Evolutionary conservation across 2,113 vertebrate genomes (phyloP), one percentile per base, ranked within the genome.

Genomic region (Siphamia tubifer): DNA sequence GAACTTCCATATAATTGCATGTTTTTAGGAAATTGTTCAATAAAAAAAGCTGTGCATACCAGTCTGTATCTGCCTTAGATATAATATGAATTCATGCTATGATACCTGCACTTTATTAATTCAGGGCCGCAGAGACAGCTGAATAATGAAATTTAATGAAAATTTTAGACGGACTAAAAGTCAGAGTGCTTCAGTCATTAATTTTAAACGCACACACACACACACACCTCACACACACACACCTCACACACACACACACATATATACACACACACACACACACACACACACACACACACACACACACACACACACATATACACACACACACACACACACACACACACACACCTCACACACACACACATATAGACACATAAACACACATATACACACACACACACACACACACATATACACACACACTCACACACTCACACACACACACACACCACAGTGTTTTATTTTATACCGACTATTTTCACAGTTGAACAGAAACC

Each of bases 71-170:
- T 0, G 11, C 68, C 78, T 86, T 63, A 48, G 53, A 77, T 34
- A 74, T 84, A 77, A 87, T 90, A 87, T 88, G 84, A 87, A 89
- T 90, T 89, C 87, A 86, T 68, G 70, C 80, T 78, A 54, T 55
- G 82, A 85, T 82, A 85, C 89, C 83, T 79, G 74, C 56, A 82
- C 58, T 89, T 87, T 88, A 89, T 91, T 89, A 88, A 89, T 91
- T 89, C 89, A 89, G 86, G 78, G 81, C 87, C 87, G 82, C 76
- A 76, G 87, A 89, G 89, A 87, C 83, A 53, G 76, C 86, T 88
- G 89, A 91, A 91, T 89, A 91, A 89, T 91, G 84, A 82, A 88
- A 84, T 86, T 86, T 89, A 91, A 91, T 91, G 85, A 91, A 85
- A 89, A 78, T 89, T 91, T 89, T 86, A 91, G 87, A 85, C 49